Base-by-base conservation (phyloP, 2,113 vertebrate genomes). In the Corythornis madagascariensis region DNA sequence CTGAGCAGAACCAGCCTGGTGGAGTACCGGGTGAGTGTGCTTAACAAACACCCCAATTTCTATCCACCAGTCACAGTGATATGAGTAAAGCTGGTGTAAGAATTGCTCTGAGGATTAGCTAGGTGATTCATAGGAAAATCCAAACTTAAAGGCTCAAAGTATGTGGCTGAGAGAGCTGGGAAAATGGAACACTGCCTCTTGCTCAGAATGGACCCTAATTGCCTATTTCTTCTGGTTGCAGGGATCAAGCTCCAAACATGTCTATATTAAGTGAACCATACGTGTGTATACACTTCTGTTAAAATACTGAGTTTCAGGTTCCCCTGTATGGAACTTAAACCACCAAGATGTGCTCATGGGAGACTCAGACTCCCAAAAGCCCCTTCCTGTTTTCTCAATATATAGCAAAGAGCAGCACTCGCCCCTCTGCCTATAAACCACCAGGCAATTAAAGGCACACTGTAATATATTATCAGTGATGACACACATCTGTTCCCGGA, bases 41-140 rank as follows among this genome's bases (percentile, higher is more conserved):
- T 74, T 61, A 90, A 63, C 40, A 69, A 81, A 71, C 74, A 43
- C 64, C 55, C 66, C 56, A 4, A 29, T 69, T 89, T 70, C 70
- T 83, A 22, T 67, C 83, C 0, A 2, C 86, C 52, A 79, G 81
- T 76, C 92, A 93, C 84, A 80, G 56, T 60, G 71, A 91, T 67
- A 80, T 31, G 78, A 85, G 47, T 74, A 93, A 92, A 92, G 82
- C 82, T 52, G 84, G 84, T 73, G 85, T 89, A 91, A 88, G 84
- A 66, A 87, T 33, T 87, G 81, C 1, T 3, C 33, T 74, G 87
- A 87, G 87, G 87, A 93, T 95, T 88, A 95, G 61, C 72, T 59
- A 65, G 48, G 59, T 93, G 87, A 91, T 93, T 96, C 94, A 94
- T 2, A 76, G 92, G 78, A 93, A 94, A 95, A 93, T 79, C 82